Percentiles rank a stretch among this genome's conserved stretches.
phyloP scores from a whole-genome alignment of 2,888 invertebrate species.

The Archaeoteleia sp. region DNA sequence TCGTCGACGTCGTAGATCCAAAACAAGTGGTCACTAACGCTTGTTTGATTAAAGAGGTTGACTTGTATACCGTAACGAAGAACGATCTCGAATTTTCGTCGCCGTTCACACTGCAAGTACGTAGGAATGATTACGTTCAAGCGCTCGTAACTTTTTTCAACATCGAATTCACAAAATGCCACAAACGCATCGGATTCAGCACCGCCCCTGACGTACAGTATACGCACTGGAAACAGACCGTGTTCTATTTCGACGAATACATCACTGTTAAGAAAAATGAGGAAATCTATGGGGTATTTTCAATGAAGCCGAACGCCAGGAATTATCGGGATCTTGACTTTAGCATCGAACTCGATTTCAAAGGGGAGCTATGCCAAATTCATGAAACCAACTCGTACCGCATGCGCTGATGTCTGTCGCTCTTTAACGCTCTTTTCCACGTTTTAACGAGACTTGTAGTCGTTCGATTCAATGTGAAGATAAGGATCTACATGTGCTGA shows the following conservation, averaged over 20 bases:
- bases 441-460: conserved; percentile 43
- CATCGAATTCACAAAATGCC: conserved; percentile 99
- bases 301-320: conserved; percentile 95
- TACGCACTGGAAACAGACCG: conserved; percentile 99
- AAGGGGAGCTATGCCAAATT: conserved; percentile 90
- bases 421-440: conserved; percentile 32
- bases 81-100: conserved; percentile 94
- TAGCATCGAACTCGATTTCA: conserved; percentile 92
- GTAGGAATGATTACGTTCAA: conserved; percentile 97
- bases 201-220: conserved; percentile 98
- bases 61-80: conserved; percentile 97
- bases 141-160: conserved; percentile 99
- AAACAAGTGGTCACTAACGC: conserved; percentile 98
- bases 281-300: conserved; percentile 92
- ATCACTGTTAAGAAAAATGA: conserved; percentile 98
- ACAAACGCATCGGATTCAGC: conserved; percentile 98
- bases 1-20: conserved; percentile 99
- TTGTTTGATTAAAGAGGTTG: conserved; percentile 96
- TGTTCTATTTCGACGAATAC: conserved; percentile 98
- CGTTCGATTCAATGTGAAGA: conserved; percentile 35
- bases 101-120: conserved; percentile 87
- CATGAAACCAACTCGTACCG: conserved; percentile 90
- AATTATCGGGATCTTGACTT: conserved; percentile 99
- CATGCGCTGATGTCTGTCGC: conserved; percentile 83
- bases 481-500: conserved; percentile 30